Evolutionary conservation across 2,797 vertebrate genomes (phyloP), one percentile per base, ranked within the genome.

Genomic region (Sebastes trivittatus): DNA sequence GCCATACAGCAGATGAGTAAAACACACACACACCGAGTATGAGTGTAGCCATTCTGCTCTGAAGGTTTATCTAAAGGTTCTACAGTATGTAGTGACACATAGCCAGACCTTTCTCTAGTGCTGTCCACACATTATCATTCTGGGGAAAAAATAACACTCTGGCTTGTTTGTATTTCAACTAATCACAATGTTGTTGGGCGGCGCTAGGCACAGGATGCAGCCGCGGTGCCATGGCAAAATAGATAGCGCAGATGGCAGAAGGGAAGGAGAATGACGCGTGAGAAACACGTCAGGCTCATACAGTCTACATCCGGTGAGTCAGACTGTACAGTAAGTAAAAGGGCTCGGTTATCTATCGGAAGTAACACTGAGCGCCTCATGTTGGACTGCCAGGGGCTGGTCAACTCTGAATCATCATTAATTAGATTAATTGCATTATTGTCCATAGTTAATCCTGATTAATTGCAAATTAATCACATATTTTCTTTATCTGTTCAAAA

Each of bases 1-100:
- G 61, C 11, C 58, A 36, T 27, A 9, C 11, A 67, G 62, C 69
- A 77, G 79, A 85, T 78, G 78, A 86, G 72, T 85, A 23, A 55
- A 32, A 67, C 72, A 64, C 46, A 70, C 42, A 29, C 58, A 70
- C 46, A 55, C 58, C 18, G 38, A 38, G 5, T 30, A 7, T 0
- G 13, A 18, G 49, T 23, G 59, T 20, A 29, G 29, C 30, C 18
- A 7, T 55, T 69, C 46, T 30, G 11, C n/a, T 58, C 34, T 60
- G 11, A 25, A 29, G 20, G 11, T 59, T 74, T 64, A 27, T 67
- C 62, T 42, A 64, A 59, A 25, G 27, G 14, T 34, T 22, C 3
- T 49, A 49, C 18, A 49, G 46, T 49, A 20, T 20, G 46, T 49
- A 49, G 16, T 49, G 16, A 18, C 46, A 49, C 46, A 20, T 49